Percentiles rank a stretch among this genome's conserved stretches.
phyloP scores from a whole-genome alignment of 2,888 invertebrate genomes.

The Pyrgus malvae region DNA sequence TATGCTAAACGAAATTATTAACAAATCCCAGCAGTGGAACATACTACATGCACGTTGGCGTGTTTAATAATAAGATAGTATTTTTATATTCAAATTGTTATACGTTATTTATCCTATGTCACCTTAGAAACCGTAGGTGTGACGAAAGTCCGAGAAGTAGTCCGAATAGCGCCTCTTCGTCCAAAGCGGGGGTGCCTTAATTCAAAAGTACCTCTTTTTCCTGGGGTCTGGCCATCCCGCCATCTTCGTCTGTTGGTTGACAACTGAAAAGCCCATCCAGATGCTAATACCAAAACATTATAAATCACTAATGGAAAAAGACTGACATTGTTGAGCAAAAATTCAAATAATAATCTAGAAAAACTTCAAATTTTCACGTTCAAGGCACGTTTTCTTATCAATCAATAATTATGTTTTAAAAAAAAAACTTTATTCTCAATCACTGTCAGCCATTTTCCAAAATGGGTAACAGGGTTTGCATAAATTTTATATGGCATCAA shows the following conservation, averaged over 20 bases:
- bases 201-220: slow-evolving; percentile 75
- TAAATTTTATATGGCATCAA: slow-evolving; percentile 6
- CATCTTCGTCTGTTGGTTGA: slow-evolving; percentile 56
- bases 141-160: slow-evolving; percentile 31
- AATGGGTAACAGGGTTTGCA: slow-evolving; percentile 47
- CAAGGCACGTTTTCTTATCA: too few species aligned
- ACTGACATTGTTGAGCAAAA: slow-evolving; percentile 31
- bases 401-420: too few species aligned
- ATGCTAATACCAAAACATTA: slow-evolving; percentile 64
- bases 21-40: slow-evolving; percentile 49
- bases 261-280: slow-evolving; percentile 80
- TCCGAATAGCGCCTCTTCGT: slow-evolving; percentile 43
- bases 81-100: slow-evolving; percentile 49
- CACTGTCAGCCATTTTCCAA: slow-evolving; percentile 53
- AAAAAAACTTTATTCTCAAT: too few species aligned
- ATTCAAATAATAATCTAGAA: neutral
- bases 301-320: slow-evolving; percentile 40
- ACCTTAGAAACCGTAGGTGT: slow-evolving; percentile 66
- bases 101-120: slow-evolving; percentile 69
- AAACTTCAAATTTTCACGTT: neutral
- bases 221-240: slow-evolving; percentile 32
- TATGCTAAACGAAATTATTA: slow-evolving; percentile 54
- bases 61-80: slow-evolving; percentile 35
- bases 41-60: slow-evolving; percentile 63
- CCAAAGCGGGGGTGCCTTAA: slow-evolving; percentile 46